Percentiles rank a stretch among this genome's conserved stretches.
Conservation (phyloP, 2,797 vertebrate species). For the Coluber constrictor region DNA sequence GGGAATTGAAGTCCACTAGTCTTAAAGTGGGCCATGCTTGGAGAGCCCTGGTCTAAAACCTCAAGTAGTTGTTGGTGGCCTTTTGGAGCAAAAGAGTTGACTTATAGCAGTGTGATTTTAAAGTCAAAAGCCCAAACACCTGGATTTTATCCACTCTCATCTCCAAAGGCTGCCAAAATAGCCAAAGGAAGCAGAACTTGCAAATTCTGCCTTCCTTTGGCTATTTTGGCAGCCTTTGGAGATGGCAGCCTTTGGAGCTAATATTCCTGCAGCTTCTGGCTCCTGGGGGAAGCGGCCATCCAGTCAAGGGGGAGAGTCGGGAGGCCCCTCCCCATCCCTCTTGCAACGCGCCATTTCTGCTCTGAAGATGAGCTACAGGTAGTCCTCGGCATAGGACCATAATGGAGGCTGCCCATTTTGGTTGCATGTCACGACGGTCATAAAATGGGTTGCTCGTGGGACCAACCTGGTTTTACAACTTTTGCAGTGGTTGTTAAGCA, state of each 20-base stretch:
- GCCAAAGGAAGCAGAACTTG: not conserved
- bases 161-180: not conserved
- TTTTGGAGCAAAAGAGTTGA: not conserved
- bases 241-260: not conserved
- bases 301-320: not conserved
- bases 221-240: too few relatives aligned
- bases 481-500: not conserved
- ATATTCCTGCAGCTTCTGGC: not conserved
- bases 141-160: not conserved
- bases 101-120: not conserved
- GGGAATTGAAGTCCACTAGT: not conserved
- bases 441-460: not conserved
- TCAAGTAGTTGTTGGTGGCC: accelerated
- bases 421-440: not conserved
- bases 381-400: not conserved
- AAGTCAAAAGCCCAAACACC: not conserved
- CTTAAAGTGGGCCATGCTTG: not conserved
- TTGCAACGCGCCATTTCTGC: not conserved
- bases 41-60: not conserved
- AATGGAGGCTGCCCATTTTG: not conserved
- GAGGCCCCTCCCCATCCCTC: not conserved
- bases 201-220: too few relatives aligned
- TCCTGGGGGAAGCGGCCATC: not conserved
- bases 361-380: too few relatives aligned
- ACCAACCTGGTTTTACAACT: not conserved